Base-by-base conservation (phyloP, 2,888 invertebrate species). In the Congeria kusceri region DNA sequence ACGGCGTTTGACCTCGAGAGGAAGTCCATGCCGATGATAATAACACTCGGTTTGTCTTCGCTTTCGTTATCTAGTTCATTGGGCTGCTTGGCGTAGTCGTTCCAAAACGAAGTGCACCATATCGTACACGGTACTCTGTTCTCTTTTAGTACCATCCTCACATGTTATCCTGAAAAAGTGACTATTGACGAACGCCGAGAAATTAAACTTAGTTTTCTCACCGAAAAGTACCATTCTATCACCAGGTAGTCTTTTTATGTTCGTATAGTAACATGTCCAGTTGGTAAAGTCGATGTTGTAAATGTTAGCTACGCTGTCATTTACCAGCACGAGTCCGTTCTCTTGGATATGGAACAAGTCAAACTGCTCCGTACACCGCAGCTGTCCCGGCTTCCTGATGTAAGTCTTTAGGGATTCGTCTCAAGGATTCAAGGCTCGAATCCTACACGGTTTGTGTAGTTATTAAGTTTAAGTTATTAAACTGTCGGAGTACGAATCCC, bases 11-110 rank as follows among this genome's bases (percentile, higher is more conserved):
- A 70, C 27, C 77, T 28, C n/a, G 77, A 77, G 13, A 77, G 56
- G 28, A 70, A 77, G 66, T 77, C 77, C 27, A 77, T 65, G 2
- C 70, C 77, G 20, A 77, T 62, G n/a, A 77, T 49, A 18, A 77
- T 29, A 7, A 77, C 53, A 56, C 62, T 77, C 15, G 44, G 57
- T n/a, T 53, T 39, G 15, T 70, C 63, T 3, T 15, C 44, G 20
- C 23, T 62, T 39, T 62, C 62, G 20, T n/a, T 39, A 2, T 32
- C 62, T n/a, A 62, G 11, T 9, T 64, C 49, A 27, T 28, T 7
- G 1, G 46, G n/a, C 2, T 39, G 3, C 44, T 62, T 62, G 18
- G 39, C 46, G 25, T n/a, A 23, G 25, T 62, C 62, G 25, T 39
- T 62, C 62, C 62, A 62, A 32, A 3, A 18, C 4, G 44, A 62